phyloP scores from a whole-genome alignment of 2,888 invertebrate genomes.

The Caenorhabditis sp. region DNA sequence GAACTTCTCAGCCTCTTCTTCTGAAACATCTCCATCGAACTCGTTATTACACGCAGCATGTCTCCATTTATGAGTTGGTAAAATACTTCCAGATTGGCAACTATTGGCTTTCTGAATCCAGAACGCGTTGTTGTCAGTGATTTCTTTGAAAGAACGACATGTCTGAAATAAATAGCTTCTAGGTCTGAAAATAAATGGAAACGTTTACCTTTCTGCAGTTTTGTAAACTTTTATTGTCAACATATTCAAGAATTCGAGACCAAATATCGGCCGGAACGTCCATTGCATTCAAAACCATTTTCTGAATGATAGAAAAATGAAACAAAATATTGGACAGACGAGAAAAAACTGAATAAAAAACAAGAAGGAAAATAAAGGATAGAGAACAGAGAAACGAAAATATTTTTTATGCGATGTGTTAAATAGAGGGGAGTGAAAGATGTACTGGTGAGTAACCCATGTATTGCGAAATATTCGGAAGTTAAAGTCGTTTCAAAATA shows the following conservation, averaged over 20 bases:
- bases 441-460: no score
- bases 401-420: no score
- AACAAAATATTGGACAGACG: background rate
- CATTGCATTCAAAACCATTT: background rate
- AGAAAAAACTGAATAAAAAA: background rate
- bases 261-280: background rate
- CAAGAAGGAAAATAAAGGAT: background rate
- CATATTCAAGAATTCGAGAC: constrained; percentile 11
- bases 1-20: background rate
- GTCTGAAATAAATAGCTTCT: constrained; percentile 7
- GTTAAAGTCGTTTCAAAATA: no score
- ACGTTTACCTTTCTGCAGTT: constrained; percentile 14
- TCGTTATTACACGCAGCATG: constrained; percentile 1
- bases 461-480: no score
- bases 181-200: background rate
- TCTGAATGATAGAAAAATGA: background rate
- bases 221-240: constrained; percentile 15
- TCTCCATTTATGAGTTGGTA: constrained; percentile 25
- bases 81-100: background rate
- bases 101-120: constrained; percentile 16
- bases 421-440: no score
- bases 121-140: constrained; percentile 12
- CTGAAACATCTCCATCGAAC: background rate
- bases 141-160: constrained; percentile 10
- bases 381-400: background rate